A percentile compares a stretch with the other conserved stretches of the same genome.
Conservation (phyloP, 2,888 invertebrate species). For the Argyra leucocephala region DNA sequence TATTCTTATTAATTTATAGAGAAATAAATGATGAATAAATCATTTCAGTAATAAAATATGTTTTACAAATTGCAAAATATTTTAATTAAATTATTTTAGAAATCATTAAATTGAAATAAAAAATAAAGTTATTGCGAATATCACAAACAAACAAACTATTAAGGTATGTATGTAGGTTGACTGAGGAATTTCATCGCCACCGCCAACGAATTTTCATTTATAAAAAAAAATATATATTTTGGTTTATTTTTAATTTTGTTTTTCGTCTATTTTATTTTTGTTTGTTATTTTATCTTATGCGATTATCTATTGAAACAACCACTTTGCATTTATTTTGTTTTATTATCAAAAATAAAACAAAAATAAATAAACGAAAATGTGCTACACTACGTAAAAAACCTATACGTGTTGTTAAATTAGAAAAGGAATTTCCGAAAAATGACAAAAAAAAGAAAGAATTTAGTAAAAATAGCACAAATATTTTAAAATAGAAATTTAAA, state of each 20-base stretch:
- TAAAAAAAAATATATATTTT: background rate
- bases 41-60: background rate
- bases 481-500: background rate
- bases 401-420: too few relatives aligned
- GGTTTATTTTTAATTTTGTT: background rate
- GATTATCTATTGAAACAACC: conserved; percentile 1
- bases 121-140: background rate
- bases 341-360: too few relatives aligned
- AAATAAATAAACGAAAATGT: too few relatives aligned
- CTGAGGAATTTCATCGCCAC: background rate
- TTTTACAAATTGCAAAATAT: background rate
- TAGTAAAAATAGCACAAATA: background rate
- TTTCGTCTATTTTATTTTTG: background rate
- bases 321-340: too few relatives aligned
- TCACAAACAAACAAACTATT: background rate
- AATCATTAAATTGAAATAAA: background rate
- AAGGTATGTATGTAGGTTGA: background rate
- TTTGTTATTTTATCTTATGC: background rate
- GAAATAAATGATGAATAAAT: background rate
- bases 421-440: conserved; percentile 2
- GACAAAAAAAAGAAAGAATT: background rate
- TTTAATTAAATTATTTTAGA: background rate
- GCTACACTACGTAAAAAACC: too few relatives aligned
- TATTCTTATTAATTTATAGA: background rate
- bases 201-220: background rate